Conservation (phyloP, 2,888 invertebrate species). For the Sialis lutaria region DNA sequence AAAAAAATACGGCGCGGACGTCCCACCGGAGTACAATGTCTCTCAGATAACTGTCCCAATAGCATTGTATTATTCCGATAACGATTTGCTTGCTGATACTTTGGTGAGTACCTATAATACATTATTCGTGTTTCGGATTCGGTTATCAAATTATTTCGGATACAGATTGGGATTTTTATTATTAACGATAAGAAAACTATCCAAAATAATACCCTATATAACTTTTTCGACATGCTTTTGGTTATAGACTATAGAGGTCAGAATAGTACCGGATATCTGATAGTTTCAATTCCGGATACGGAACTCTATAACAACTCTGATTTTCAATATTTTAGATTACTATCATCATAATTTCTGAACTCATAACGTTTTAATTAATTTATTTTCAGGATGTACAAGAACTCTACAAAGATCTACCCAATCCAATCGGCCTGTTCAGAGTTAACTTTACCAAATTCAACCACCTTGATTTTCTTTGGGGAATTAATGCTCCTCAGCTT, state of each 20-base stretch:
- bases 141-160: no score
- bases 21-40: constrained; percentile 45
- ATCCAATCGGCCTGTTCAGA: constrained; percentile 34
- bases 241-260: no score
- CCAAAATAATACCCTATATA: no score
- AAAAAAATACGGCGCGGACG: constrained; percentile 32
- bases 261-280: no score
- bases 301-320: no score
- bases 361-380: constrained; percentile 1
- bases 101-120: constrained; percentile 22
- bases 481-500: constrained; percentile 37
- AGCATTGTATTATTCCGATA: constrained; percentile 45
- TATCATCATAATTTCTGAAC: no score
- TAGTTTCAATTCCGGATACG: no score
- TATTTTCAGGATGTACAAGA: constrained; percentile 35
- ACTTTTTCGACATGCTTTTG: no score
- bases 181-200: no score
- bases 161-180: no score
- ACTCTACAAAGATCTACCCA: constrained; percentile 33
- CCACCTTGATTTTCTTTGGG: constrained; percentile 57
- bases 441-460: constrained; percentile 47
- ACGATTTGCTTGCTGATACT: constrained; percentile 56
- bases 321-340: no score
- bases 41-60: constrained; percentile 45
- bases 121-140: no score